Evolutionary conservation across 2,888 invertebrate genomes (phyloP).

Genomic region (Brassicogethes aeneus): DNA sequence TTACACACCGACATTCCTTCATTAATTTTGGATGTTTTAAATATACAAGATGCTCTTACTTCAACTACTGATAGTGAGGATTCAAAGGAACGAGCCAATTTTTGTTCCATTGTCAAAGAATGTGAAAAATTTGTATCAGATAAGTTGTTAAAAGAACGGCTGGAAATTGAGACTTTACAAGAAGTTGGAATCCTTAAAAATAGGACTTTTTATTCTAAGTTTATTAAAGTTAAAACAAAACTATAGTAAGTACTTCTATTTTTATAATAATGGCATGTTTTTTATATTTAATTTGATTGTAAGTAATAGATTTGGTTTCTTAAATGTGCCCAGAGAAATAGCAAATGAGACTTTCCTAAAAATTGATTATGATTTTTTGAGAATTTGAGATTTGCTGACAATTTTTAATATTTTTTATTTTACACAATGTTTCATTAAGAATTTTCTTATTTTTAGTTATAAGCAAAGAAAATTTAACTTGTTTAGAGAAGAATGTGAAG

Average conservation of each 20-base stretch:
- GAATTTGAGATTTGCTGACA: slow-evolving; percentile 21
- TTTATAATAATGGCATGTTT: neutral
- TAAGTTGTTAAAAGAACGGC: slow-evolving; percentile 78
- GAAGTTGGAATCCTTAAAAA: slow-evolving; percentile 86
- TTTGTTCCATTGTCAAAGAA: slow-evolving; percentile 70
- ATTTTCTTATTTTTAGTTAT: slow-evolving; percentile 76
- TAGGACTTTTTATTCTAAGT: slow-evolving; percentile 85
- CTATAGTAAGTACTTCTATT: slow-evolving; percentile 74
- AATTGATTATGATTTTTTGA: slow-evolving; percentile 15
- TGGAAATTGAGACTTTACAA: slow-evolving; percentile 89
- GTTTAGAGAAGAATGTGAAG: slow-evolving; percentile 97
- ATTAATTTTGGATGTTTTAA: slow-evolving; percentile 74
- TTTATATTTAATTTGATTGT: neutral
- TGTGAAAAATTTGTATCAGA: slow-evolving; percentile 76
- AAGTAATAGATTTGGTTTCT: slow-evolving; percentile 1
- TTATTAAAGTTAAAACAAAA: slow-evolving; percentile 96
- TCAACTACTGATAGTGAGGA: slow-evolving; percentile 49
- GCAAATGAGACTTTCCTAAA: slow-evolving; percentile 19
- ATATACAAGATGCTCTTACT: slow-evolving; percentile 78
- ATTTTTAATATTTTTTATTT: neutral
- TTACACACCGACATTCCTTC: slow-evolving; percentile 74
- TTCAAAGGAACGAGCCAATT: slow-evolving; percentile 63
- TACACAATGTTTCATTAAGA: too few relatives aligned
- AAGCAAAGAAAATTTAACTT: slow-evolving; percentile 99
- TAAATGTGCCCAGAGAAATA: slow-evolving; percentile 18